Evolutionary conservation across 2,888 invertebrate species (phyloP).

Genomic region (Dynastes maya): DNA sequence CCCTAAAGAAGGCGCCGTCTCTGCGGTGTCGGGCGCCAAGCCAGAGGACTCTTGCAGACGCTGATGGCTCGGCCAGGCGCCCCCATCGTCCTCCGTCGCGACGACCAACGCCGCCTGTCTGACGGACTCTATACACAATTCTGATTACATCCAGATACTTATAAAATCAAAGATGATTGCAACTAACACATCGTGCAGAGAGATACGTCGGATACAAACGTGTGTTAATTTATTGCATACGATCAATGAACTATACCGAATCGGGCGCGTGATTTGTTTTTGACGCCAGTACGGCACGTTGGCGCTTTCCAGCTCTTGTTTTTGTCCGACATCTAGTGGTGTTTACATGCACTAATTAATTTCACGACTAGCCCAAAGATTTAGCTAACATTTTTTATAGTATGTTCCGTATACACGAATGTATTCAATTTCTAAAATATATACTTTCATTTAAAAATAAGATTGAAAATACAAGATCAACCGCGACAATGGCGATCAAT

Average conservation of each 20-base stretch:
- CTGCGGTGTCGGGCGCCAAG: conserved; percentile 71
- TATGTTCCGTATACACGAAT: background rate
- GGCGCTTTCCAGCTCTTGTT: background rate
- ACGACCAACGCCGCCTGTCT: conserved; percentile 65
- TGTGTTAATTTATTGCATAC: conserved; percentile 39
- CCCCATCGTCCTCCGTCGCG: conserved; percentile 66
- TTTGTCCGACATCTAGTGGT: conserved; percentile 35
- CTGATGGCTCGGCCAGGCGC: conserved; percentile 76
- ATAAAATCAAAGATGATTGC: conserved; percentile 64
- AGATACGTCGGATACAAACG: conserved; percentile 22
- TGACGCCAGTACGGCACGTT: background rate
- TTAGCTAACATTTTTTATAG: too few species aligned
- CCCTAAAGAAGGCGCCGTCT: conserved; percentile 61
- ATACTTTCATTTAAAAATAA: background rate
- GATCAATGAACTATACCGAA: conserved; percentile 28
- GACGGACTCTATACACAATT: conserved; percentile 61
- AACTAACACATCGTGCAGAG: conserved; percentile 60
- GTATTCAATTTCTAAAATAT: background rate
- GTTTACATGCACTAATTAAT: conserved; percentile 5
- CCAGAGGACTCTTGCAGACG: conserved; percentile 66
- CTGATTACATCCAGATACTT: conserved; percentile 63
- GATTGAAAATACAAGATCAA: too few species aligned
- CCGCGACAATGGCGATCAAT: too few species aligned
- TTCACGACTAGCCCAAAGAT: too few species aligned
- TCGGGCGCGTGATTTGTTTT: conserved; percentile 23